Percentiles rank a stretch among this genome's conserved stretches.
These are phyloP conservation scores for Psittacus erithacus DNA, from an alignment of 2,113 vertebrate species.

Conservation along the genomic window DNA sequence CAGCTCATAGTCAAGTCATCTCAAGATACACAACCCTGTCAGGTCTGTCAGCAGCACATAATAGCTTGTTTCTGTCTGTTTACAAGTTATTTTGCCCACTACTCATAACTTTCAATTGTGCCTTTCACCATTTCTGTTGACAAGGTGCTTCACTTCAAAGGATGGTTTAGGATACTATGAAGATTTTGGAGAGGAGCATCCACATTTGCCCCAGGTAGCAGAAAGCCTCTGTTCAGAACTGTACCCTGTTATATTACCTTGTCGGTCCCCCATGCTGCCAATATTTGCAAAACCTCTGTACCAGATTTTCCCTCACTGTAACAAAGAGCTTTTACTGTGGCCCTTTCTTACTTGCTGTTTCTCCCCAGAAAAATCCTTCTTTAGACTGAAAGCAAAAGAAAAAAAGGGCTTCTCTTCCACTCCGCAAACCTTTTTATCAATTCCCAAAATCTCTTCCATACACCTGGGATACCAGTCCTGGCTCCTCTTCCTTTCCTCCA, in stretches of 20 bases:
- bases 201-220: neutral
- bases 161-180: neutral
- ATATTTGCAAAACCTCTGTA: neutral
- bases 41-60: neutral
- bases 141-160: neutral
- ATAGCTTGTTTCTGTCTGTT: neutral
- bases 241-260: neutral
- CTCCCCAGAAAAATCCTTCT: fast-evolving
- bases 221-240: neutral
- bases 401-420: neutral
- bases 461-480: neutral
- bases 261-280: fast-evolving
- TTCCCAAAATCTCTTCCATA: neutral
- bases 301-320: neutral
- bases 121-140: neutral
- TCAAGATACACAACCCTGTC: neutral
- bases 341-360: neutral
- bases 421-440: neutral
- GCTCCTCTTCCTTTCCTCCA: neutral
- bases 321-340: neutral
- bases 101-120: neutral
- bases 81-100: neutral
- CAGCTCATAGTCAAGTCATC: neutral
- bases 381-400: neutral
- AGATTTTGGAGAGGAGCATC: neutral